Evolutionary conservation across 2,888 invertebrate species (phyloP).

Genomic region (Zootermopsis nevadensis): DNA sequence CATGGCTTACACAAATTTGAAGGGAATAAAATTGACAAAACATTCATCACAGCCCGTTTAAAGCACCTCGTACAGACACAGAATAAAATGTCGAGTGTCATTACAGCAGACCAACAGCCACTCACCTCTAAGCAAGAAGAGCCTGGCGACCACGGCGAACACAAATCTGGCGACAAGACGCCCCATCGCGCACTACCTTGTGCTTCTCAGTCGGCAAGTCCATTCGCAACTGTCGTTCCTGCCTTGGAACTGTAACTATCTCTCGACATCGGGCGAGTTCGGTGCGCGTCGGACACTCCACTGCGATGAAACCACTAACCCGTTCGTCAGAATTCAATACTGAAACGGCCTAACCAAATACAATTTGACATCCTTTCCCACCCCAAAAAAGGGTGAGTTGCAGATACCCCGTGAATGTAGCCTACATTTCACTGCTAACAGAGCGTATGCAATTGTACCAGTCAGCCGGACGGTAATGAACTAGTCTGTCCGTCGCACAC

Average conservation of each 20-base stretch:
- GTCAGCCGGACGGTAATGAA: too few relatives aligned
- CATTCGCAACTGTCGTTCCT: background rate
- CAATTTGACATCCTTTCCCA: constrained; percentile 10
- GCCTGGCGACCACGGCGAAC: background rate
- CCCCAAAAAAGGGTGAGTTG: background rate
- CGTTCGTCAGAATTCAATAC: constrained; percentile 36
- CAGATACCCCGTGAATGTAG: background rate
- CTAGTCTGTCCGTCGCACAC: too few relatives aligned
- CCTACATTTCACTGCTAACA: too few relatives aligned
- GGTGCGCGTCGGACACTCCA: constrained; percentile 23
- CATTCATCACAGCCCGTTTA: too few relatives aligned
- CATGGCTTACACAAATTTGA: too few relatives aligned
- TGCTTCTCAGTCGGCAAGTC: background rate
- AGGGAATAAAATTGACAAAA: too few relatives aligned
- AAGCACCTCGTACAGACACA: too few relatives aligned
- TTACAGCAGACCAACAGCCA: too few relatives aligned
- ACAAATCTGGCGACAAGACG: background rate
- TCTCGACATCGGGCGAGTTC: constrained; percentile 2
- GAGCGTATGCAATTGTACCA: too few relatives aligned
- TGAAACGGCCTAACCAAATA: constrained; percentile 29
- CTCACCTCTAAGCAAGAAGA: background rate
- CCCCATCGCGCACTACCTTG: background rate
- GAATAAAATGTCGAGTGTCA: too few relatives aligned
- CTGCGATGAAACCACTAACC: constrained; percentile 32
- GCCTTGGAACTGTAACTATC: background rate